phyloP scores from a whole-genome alignment of 2,888 invertebrate species.

The Baronia brevicornis region DNA sequence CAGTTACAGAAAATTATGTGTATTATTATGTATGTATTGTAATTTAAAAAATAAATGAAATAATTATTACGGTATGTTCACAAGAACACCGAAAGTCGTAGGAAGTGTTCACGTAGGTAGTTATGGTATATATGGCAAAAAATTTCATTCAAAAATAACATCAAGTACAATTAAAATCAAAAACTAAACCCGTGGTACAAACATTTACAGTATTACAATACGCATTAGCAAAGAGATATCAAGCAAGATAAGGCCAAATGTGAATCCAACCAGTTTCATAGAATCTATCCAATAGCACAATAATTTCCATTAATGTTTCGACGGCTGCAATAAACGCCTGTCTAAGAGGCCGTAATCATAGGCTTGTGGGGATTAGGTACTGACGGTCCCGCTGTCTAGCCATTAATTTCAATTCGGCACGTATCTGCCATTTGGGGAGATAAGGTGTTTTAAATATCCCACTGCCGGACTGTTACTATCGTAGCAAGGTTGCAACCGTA shows the following conservation, averaged over 20 bases:
- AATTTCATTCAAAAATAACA: no score
- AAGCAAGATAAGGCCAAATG: no score
- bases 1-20: no score
- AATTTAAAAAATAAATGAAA: no score
- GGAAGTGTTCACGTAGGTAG: no score
- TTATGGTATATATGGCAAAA: no score
- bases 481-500: slow-evolving; percentile 13
- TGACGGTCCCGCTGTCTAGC: slow-evolving; percentile 4
- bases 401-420: slow-evolving; percentile 18
- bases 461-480: slow-evolving; percentile 12
- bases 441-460: slow-evolving; percentile 20
- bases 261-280: not conserved
- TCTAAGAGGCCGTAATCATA: slow-evolving; percentile 6
- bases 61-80: no score
- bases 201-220: not conserved
- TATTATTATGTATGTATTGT: no score
- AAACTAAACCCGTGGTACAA: not conserved
- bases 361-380: slow-evolving; percentile 7
- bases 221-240: not conserved
- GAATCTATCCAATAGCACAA: slow-evolving; percentile 4
- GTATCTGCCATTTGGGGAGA: slow-evolving; percentile 21
- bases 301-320: slow-evolving; percentile 5
- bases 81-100: no score
- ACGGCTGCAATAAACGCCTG: slow-evolving; percentile 5
- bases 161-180: no score